Base-by-base conservation (phyloP, 2,113 vertebrate species). In the Spizaetus ornatus region DNA sequence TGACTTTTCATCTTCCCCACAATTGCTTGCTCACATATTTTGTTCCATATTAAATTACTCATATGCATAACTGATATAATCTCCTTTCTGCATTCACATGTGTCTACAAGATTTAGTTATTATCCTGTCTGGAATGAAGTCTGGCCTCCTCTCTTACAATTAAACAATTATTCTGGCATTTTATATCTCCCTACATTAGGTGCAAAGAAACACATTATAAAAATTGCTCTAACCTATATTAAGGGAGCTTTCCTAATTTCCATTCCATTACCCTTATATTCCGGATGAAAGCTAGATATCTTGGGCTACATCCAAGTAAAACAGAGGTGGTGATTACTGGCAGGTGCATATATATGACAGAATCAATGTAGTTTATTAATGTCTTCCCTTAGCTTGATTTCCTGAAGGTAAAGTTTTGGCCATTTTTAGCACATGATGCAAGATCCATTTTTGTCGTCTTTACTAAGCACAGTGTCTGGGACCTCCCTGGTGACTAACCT, bases 31-130 rank as follows among this genome's bases (percentile, higher is more conserved):
- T 92, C 91, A 67, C 58, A 40, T 96, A 86, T 86, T 97, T 92
- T 94, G 55, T 73, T 94, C 85, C 71, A 56, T 96, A 93, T 96
- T 95, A 92, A 95, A 95, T 97, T 95, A 94, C 93, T 94, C 38
- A 61, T 93, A 95, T 76, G 59, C 92, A 88, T 93, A 93, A 65
- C 79, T 84, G 90, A 97, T 91, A 90, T 88, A 95, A 94, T 97
- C 93, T 94, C 62, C 70, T 85, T 93, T 63, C 65, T 88, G 50
- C 42, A 87, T 92, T 93, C 78, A 52, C 26, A 82, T 94, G 32
- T 86, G 78, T 77, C n/a, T 82, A n/a, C 48, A 38, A 84, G 70
- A 93, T 85, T 96, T 93, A 85, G 67, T 84, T 87, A 82, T 95
- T 82, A 94, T 95, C 45, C 48, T 90, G 53, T 88, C 95, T 92